Conservation (phyloP, 2,797 vertebrate species). For the Coracias cyanogaster region DNA sequence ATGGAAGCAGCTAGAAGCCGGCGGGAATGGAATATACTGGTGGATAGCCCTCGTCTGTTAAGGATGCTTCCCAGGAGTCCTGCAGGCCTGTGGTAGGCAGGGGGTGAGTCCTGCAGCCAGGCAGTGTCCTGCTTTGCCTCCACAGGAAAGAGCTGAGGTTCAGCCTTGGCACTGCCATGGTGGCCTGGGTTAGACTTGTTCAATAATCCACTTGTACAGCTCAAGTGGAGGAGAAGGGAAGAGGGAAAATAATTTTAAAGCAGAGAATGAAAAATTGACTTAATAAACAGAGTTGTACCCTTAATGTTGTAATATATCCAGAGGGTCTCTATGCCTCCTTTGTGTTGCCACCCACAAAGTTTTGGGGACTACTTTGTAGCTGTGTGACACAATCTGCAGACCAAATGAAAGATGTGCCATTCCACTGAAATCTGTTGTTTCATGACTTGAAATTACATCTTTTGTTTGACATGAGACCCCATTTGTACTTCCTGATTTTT, state of each 20-base stretch:
- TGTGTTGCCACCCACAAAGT: conserved; percentile 55
- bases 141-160: not conserved
- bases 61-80: not conserved
- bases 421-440: conserved; percentile 24
- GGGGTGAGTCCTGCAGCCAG: not conserved
- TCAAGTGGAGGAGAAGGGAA: not conserved
- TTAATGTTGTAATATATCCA: conserved; percentile 39
- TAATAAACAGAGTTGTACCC: conserved; percentile 16
- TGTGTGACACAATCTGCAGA: conserved; percentile 19
- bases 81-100: not conserved
- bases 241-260: not conserved
- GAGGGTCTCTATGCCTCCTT: conserved; percentile 9
- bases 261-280: conserved; percentile 5
- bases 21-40: not conserved
- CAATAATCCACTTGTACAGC: not conserved
- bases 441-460: not conserved
- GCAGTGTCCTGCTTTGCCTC: not conserved
- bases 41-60: not conserved
- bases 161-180: not conserved
- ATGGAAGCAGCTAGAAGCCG: not conserved
- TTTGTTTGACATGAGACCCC: conserved; percentile 1
- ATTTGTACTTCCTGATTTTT: not conserved
- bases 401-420: conserved; percentile 16
- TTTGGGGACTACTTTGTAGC: conserved; percentile 16
- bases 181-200: not conserved